Conservation (phyloP, 2,113 vertebrate genomes). For the Paracanthobrama guichenoti region DNA sequence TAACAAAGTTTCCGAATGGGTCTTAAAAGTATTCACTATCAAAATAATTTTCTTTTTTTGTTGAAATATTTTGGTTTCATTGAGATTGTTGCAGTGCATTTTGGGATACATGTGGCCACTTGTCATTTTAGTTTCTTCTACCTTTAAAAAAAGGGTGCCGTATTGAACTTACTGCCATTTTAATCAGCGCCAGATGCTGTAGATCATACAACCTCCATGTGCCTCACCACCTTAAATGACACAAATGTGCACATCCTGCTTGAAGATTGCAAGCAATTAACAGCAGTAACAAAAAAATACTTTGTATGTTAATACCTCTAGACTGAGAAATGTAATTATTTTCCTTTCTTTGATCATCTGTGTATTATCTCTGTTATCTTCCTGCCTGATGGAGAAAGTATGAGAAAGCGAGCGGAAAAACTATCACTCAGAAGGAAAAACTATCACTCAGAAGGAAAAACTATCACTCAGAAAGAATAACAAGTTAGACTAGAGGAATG, state of each 20-base stretch:
- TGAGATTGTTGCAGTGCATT: not conserved
- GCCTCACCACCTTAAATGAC: conserved; percentile 4
- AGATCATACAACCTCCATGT: conserved; percentile 50
- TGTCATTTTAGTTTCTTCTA: not conserved
- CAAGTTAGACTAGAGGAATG: not conserved
- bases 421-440: not conserved
- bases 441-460: not conserved
- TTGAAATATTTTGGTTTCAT: no score
- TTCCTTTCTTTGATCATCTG: conserved; percentile 2
- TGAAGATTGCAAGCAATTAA: no score
- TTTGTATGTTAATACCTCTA: not conserved
- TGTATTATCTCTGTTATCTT: not conserved
- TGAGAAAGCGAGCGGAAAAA: not conserved
- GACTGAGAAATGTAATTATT: conserved; percentile 24
- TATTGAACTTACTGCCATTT: conserved; percentile 47
- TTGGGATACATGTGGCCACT: not conserved
- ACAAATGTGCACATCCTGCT: not conserved
- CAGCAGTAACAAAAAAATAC: no score
- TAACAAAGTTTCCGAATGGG: no score
- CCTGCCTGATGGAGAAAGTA: not conserved
- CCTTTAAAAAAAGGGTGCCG: conserved; percentile 36
- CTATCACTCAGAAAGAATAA: not conserved
- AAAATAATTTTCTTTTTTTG: no score
- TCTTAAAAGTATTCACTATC: no score
- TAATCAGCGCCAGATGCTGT: conserved; percentile 68